phyloP scores from a whole-genome alignment of 1,140 invertebrate genomes.

The Aphaenogaster rudis region DNA sequence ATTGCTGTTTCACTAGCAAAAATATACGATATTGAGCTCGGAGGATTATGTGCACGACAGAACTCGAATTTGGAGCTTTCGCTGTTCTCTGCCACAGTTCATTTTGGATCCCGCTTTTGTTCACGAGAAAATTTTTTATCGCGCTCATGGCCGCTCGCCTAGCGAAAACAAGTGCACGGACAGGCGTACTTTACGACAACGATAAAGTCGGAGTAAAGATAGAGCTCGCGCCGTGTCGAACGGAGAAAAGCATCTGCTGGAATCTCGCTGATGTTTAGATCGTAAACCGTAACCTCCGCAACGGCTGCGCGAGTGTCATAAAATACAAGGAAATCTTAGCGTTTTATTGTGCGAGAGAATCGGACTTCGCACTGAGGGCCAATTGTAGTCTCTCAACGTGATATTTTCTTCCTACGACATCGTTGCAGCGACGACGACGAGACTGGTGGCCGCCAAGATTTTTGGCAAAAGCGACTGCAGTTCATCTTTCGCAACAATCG shows the following conservation, averaged over 20 bases:
- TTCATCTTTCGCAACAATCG: conserved; percentile 26
- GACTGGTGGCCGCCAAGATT: neutral
- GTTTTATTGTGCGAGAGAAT: neutral
- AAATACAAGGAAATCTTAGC: conserved; percentile 47
- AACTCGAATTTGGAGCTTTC: conserved; percentile 10
- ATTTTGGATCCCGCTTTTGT: neutral
- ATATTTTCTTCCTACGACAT: neutral
- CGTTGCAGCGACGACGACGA: conserved; percentile 16
- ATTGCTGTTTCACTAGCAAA: neutral
- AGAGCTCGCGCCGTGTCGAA: conserved; percentile 27
- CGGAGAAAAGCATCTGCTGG: conserved; percentile 29
- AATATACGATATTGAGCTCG: neutral
- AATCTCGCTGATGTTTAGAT: conserved; percentile 62
- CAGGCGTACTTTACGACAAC: conserved; percentile 52
- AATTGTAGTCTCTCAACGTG: conserved; percentile 35
- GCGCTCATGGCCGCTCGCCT: neutral
- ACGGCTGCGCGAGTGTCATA: conserved; percentile 47
- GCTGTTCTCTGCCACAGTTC: neutral
- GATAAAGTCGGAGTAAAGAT: conserved; percentile 67
- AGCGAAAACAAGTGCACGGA: conserved; percentile 40
- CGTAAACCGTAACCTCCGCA: conserved; percentile 62
- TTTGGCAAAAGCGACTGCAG: conserved; percentile 26
- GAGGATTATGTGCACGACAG: conserved; percentile 11
- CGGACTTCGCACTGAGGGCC: conserved; percentile 1
- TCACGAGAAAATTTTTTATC: conserved; percentile 11